Evolutionary conservation across 1,140 invertebrate genomes (phyloP).

Genomic region (Steinernema feltiae): DNA sequence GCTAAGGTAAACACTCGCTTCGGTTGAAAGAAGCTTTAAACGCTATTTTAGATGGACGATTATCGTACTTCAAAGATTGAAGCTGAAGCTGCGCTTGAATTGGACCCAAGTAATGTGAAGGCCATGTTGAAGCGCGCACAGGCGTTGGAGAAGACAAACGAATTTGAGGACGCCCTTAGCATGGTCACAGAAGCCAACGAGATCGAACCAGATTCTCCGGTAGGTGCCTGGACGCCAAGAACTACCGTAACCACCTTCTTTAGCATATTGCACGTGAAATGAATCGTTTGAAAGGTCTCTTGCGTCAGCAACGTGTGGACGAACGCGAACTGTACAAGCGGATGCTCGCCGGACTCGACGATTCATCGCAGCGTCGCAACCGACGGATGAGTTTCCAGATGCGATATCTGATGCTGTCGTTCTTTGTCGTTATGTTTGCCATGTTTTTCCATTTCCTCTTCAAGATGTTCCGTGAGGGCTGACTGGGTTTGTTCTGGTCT

Average conservation of each 20-base stretch:
- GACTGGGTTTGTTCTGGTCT: neutral
- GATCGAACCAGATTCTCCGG: neutral
- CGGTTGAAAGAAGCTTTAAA: neutral
- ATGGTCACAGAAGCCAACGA: neutral
- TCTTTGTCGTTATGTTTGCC: slow-evolving; percentile 3
- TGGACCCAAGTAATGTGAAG: neutral
- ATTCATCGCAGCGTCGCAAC: neutral
- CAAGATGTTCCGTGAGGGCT: slow-evolving; percentile 8
- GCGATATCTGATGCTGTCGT: neutral
- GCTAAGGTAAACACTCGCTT: neutral
- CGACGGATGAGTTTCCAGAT: slow-evolving; percentile 2
- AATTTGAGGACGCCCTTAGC: neutral
- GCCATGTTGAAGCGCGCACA: neutral
- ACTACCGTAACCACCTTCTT: neutral
- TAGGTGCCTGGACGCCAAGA: neutral
- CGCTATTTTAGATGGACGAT: neutral
- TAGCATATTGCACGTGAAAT: neutral
- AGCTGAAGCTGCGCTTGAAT: neutral
- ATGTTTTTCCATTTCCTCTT: slow-evolving; percentile 8
- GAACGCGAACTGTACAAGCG: slow-evolving; percentile 4
- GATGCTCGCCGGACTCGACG: neutral
- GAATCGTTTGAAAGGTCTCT: neutral
- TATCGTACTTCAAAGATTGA: neutral
- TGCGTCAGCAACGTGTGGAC: neutral
- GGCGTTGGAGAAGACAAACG: neutral